Evolutionary conservation across 2,113 vertebrate genomes (phyloP), one percentile per base, ranked within the genome.

Genomic region (Lampris incognitus): DNA sequence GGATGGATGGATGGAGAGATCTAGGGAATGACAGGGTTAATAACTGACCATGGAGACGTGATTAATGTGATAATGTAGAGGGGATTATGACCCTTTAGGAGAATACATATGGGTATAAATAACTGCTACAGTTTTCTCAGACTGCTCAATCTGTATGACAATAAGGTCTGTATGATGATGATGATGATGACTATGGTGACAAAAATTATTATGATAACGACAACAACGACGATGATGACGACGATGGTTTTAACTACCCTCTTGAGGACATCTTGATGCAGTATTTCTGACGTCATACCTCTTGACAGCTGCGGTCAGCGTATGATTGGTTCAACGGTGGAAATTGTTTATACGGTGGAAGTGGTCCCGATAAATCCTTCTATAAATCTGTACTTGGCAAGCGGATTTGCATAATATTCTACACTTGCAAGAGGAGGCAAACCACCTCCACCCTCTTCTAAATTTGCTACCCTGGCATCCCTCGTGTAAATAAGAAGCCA

Each of bases 261-360:
- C 60, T 63, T 39, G 44, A 40, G 39, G 38, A 50, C 39, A 51
- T 11, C 65, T 66, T 51, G 58, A 62, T 68, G 49, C 49, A 66
- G 56, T 36, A 24, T 37, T 13, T 64, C 40, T 56, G 68, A 60
- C 39, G 50, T 75, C 24, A 66, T 57, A 24, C 58, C 46, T 37
- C 42, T 13, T 54, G 7, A 1, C 37, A 46, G 36, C 10, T 10
- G 0, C 13, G 61, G 13, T 38, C 41, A 56, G 38, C 3, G 37
- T 11, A 46, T 9, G 13, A 66, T 66, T 62, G 49, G 69, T 11
- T 44, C 49, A 42, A 24, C 24, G 24, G 24, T 24, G 24, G 24
- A 24, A 24, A 24, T 24, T 24, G 24, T 24, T 24, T 24, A 24
- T 24, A 24, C 24, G 24, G 24, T 24, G 24, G 24, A 24, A 24